Evolutionary conservation across 1,140 invertebrate genomes (phyloP), one percentile per base, ranked within the genome.

Genomic region (Diorhabda carinulata): DNA sequence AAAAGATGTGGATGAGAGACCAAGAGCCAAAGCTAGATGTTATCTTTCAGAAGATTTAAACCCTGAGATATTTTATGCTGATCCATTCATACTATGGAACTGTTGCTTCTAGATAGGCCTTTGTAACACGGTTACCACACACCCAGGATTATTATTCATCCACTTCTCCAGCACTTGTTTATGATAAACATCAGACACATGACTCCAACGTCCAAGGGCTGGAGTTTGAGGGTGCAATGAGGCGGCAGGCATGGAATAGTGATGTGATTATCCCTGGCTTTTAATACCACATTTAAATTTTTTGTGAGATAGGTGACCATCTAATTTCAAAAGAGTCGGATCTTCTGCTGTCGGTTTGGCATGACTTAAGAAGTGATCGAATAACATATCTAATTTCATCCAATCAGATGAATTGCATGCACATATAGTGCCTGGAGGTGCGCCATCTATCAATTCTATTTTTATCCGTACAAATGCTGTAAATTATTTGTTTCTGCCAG

Each of bases 321-420:
- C 76, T 41, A 80, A 64, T 6, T 80, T 69, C 10, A 80, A 63
- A 7, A 80, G 42, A 43, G 75, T 74, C 5, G 77, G 76, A n/a
- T 71, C 64, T 9, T 77, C 75, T 64, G 10, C 59, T 5, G 73
- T 61, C 41, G 78, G 74, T 44, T 77, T 76, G 2, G 67, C 63
- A 45, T 71, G 57, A 2, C 56, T 41, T n/a, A 77, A 10, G 64
- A 80, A 80, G 63, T 78, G 74, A 61, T 78, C 70, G 57, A 82
- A 73, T 79, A 77, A 80, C 7, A 78, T 42, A 5, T 74, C 74
- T 60, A 73, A 68, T 44, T 76, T 77, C 43, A 80, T 81, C 74
- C 78, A 82, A 43, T 78, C 79, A 68, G 71, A 66, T 73, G 68
- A 40, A 72, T 78, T 73, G 69, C 76, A 78, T 44, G 64, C 73